These are phyloP conservation scores for Denticeps clupeoides DNA, from an alignment of 2,797 vertebrate species.

Conservation along the genomic window DNA sequence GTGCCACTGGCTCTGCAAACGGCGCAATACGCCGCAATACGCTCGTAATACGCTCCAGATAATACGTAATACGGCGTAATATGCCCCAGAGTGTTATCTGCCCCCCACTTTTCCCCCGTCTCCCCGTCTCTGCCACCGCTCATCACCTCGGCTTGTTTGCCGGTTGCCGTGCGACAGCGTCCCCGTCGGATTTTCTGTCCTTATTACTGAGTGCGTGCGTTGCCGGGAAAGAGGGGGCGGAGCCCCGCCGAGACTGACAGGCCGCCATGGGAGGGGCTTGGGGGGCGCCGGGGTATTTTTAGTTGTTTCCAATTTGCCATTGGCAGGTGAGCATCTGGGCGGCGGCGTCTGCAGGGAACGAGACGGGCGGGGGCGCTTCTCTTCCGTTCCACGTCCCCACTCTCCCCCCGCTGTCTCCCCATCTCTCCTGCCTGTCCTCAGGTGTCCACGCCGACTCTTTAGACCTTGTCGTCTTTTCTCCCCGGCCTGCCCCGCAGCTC, in stretches of 20 bases:
- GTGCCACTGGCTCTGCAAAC: too few relatives aligned
- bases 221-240: constrained; percentile 41
- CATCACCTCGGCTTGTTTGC: constrained; percentile 25
- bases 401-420: background rate
- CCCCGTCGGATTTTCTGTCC: too few relatives aligned
- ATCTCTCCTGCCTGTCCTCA: background rate
- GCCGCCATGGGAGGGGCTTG: constrained; percentile 34
- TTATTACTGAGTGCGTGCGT: constrained; percentile 33
- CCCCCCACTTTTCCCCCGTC: too few relatives aligned
- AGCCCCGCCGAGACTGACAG: constrained; percentile 32
- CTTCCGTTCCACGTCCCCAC: background rate
- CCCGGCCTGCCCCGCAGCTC: background rate
- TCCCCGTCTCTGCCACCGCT: too few relatives aligned
- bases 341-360: constrained; percentile 37
- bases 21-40: too few relatives aligned
- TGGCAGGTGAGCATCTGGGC: constrained; percentile 52
- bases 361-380: constrained; percentile 27
- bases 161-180: constrained; percentile 33
- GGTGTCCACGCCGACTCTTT: background rate
- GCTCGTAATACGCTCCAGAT: too few relatives aligned
- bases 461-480: background rate
- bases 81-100: too few relatives aligned
- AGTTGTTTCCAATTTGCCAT: constrained; percentile 59
- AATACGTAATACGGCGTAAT: too few relatives aligned
- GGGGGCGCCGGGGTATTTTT: constrained; percentile 52